Evolutionary conservation across 2,888 invertebrate species (phyloP), one percentile per base, ranked within the genome.

Genomic region (Chalcosyrphus nemorum): DNA sequence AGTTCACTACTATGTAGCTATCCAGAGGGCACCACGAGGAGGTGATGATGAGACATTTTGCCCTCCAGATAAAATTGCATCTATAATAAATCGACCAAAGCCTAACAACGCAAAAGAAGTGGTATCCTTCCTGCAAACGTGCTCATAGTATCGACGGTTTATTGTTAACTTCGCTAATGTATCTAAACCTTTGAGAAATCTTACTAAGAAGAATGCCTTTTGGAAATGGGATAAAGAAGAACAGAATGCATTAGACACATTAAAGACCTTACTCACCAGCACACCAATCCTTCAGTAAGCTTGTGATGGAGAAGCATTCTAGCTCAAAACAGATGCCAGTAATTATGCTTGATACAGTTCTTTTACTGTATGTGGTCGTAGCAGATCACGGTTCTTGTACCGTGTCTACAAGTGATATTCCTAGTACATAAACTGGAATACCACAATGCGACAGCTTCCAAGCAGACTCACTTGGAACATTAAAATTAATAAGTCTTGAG

Each of bases 181-280:
- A 0, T 87, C 89, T 0, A 59, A 86, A 65, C 29, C 90, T 2
- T 47, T 90, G 2, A 89, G 88, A 0, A 11, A 45, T 0, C 61
- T 89, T 0, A 88, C 89, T 0, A 86, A 74, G 3, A 89, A 89
- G 47, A 72, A 68, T n/a, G 35, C 21, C 2, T 1, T 41, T 11
- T 81, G 76, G 78, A 32, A 2, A 2, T 77, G 81, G 80, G 7
- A 17, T 1, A 9, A 43, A 0, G 63, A 38, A 6, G 71, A 82
- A 11, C 63, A 45, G 59, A 38, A 52, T 9, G 50, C 81, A 2
- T 86, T 57, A 4, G 24, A 0, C 7, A 21, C 6, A 4, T 21
- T 38, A 5, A 24, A 38, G 7, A 13, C 35, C 2, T 13, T 38
- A 1, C 11, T 38, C n/a, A n/a, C 38, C 4, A 38, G n/a, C 7